Conservation (phyloP, 2,113 vertebrate genomes). For the Menidia beryllina region DNA sequence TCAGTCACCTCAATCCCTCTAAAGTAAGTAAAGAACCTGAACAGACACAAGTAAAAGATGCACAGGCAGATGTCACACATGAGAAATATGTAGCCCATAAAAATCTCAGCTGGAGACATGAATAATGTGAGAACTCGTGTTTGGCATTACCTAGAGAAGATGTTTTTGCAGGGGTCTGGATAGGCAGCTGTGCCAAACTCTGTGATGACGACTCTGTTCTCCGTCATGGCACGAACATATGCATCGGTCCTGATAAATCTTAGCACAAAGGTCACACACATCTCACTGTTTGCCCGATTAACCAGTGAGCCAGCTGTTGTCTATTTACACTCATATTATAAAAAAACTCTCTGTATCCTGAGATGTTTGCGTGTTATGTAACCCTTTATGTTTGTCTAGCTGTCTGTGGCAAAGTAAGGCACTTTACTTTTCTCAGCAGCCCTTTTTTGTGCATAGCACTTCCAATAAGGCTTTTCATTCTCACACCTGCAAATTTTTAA, state of each 20-base stretch:
- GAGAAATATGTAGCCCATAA: neutral
- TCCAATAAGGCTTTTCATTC: too few species aligned
- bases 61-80: neutral
- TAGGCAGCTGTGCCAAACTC: slow-evolving; percentile 96
- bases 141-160: slow-evolving; percentile 92
- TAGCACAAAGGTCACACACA: slow-evolving; percentile 1
- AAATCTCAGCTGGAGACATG: neutral
- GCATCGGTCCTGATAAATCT: slow-evolving; percentile 92
- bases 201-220: slow-evolving; percentile 94
- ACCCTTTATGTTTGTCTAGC: too few species aligned
- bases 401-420: too few species aligned
- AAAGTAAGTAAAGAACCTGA: slow-evolving; percentile 97
- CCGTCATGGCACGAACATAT: slow-evolving; percentile 92
- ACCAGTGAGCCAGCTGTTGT: neutral
- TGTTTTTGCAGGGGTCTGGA: slow-evolving; percentile 98
- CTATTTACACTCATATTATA: neutral
- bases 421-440: too few species aligned
- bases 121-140: neutral
- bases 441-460: too few species aligned
- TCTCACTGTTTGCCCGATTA: neutral
- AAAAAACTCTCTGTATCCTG: too few species aligned
- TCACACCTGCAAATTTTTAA: too few species aligned
- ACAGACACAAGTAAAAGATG: neutral
- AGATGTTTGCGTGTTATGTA: too few species aligned
- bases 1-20: slow-evolving; percentile 94